phyloP scores from a whole-genome alignment of 2,888 invertebrate genomes.

The Calliopum simillimum region DNA sequence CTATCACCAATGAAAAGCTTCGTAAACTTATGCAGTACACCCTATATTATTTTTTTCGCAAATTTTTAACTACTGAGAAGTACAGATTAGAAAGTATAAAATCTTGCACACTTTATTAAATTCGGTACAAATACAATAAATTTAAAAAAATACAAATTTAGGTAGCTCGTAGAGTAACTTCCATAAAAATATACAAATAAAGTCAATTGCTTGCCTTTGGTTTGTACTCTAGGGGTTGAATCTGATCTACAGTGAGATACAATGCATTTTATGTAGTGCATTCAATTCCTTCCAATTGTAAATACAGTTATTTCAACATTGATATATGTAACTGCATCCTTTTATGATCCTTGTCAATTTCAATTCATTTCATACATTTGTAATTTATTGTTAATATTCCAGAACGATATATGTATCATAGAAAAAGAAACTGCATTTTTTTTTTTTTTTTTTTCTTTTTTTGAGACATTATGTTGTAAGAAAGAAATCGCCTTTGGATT shows the following conservation, averaged over 20 bases:
- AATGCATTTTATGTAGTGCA: background rate
- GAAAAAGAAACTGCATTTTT: too few relatives aligned
- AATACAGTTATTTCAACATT: background rate
- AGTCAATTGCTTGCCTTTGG: too few relatives aligned
- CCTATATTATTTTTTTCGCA: too few relatives aligned
- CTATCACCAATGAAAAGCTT: too few relatives aligned
- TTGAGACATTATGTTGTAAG: background rate
- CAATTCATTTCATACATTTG: constrained; percentile 7
- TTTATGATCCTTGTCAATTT: background rate
- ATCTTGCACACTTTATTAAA: too few relatives aligned
- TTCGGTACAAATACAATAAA: too few relatives aligned
- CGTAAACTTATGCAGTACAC: too few relatives aligned
- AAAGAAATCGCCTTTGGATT: too few relatives aligned
- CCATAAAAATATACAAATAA: constrained; percentile 10
- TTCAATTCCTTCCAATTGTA: background rate
- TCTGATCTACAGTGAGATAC: background rate
- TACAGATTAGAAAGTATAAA: too few relatives aligned
- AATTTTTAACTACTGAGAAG: too few relatives aligned
- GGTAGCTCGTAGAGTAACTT: background rate
- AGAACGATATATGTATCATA: background rate
- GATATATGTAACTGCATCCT: background rate
- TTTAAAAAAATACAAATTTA: too few relatives aligned
- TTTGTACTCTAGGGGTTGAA: background rate
- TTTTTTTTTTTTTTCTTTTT: background rate
- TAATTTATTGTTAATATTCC: constrained; percentile 19